These are phyloP conservation scores for Ceratothoa steindachneri DNA, from an alignment of 2,888 invertebrate genomes.

Conservation along the genomic window DNA sequence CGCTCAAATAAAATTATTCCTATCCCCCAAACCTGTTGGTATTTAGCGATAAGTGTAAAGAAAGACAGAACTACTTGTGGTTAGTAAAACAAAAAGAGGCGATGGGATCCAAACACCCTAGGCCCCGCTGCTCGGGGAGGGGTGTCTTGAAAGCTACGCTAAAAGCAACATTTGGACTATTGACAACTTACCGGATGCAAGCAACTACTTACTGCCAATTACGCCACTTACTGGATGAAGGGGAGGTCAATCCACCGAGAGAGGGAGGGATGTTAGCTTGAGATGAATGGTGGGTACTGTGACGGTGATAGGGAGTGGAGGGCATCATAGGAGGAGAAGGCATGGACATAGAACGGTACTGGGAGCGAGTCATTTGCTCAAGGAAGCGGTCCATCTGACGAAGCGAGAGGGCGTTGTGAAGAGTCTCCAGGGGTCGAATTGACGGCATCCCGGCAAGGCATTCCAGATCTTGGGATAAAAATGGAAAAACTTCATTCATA, in stretches of 20 bases:
- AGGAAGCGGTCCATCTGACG: constrained; percentile 84
- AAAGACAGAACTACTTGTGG: too few relatives aligned
- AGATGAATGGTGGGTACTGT: constrained; percentile 33
- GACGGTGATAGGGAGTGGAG: constrained; percentile 55
- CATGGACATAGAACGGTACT: constrained; percentile 62
- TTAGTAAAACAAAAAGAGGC: too few relatives aligned
- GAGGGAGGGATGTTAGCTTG: constrained; percentile 52
- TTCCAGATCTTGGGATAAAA: constrained; percentile 64
- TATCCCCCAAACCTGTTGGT: too few relatives aligned
- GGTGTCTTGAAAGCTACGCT: too few relatives aligned
- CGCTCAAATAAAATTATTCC: too few relatives aligned
- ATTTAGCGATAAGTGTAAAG: too few relatives aligned
- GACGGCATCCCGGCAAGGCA: constrained; percentile 90
- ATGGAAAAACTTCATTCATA: background rate
- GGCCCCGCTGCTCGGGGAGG: too few relatives aligned
- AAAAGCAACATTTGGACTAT: too few relatives aligned
- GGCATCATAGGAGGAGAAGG: constrained; percentile 65
- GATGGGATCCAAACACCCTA: too few relatives aligned
- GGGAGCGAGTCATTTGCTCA: constrained; percentile 74
- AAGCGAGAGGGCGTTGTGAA: constrained; percentile 92
- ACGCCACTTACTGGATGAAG: constrained; percentile 57
- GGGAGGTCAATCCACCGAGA: constrained; percentile 55
- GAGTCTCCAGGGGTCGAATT: constrained; percentile 90
- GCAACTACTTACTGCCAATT: too few relatives aligned
- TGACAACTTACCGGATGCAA: too few relatives aligned